Evolutionary conservation across 2,888 invertebrate species (phyloP).

Genomic region (Pseudeuparius sepicola): DNA sequence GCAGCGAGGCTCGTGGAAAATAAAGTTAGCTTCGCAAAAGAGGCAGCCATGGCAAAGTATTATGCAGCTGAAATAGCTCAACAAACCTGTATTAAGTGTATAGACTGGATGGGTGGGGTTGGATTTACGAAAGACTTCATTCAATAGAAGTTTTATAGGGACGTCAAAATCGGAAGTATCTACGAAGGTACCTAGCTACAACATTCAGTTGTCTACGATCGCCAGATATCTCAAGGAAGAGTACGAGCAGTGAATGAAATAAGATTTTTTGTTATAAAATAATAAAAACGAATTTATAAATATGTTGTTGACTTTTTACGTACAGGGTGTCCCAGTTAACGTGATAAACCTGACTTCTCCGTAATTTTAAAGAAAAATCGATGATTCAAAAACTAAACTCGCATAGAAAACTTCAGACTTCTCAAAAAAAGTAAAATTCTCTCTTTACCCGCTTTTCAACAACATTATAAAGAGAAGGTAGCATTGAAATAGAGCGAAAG

Average conservation of each 20-base stretch:
- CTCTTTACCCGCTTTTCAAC: too few relatives aligned
- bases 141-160: slow-evolving; percentile 81
- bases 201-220: slow-evolving; percentile 94
- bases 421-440: too few relatives aligned
- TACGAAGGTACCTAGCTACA: slow-evolving; percentile 97
- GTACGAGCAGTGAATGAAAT: slow-evolving; percentile 38
- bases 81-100: slow-evolving; percentile 80
- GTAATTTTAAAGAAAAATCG: too few relatives aligned
- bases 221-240: slow-evolving; percentile 78
- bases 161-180: slow-evolving; percentile 89
- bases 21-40: slow-evolving; percentile 72
- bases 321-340: too few relatives aligned
- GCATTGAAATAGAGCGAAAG: too few relatives aligned
- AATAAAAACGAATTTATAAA: too few relatives aligned
- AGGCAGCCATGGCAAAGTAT: slow-evolving; percentile 94
- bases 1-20: slow-evolving; percentile 83
- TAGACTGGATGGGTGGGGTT: slow-evolving; percentile 97
- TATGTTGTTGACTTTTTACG: too few relatives aligned
- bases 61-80: slow-evolving; percentile 78
- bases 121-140: slow-evolving; percentile 94
- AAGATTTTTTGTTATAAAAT: too few relatives aligned
- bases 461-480: too few relatives aligned
- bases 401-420: too few relatives aligned
- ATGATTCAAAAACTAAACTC: too few relatives aligned
- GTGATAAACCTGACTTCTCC: too few relatives aligned